Base-by-base conservation (phyloP, 2,797 vertebrate species). In the Pristis pectinata region DNA sequence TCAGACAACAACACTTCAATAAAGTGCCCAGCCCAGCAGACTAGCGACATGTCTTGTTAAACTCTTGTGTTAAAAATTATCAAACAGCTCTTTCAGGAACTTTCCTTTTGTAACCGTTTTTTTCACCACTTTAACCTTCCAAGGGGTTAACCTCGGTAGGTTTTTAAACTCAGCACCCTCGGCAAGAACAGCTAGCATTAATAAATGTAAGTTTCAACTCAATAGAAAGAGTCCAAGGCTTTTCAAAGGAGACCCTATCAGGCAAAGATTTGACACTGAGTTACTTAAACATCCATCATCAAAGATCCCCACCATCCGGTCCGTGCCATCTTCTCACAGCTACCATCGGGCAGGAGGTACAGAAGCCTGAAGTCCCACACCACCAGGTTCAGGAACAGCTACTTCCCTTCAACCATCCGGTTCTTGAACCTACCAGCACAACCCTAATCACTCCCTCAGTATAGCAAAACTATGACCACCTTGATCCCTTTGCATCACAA, bases 1-100 rank as follows among this genome's bases (percentile, higher is more conserved):
- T 95, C 94, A 53, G 85, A 70, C 94, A 17, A 94, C 49, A 94
- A 83, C 79, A 85, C 59, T 56, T 94, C 94, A 93, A 94, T 95
- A 97, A 97, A 96, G 96, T 96, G 97, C 95, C 95, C 96, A 95
- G 93, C 94, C 17, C 95, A 95, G 96, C 95, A 94, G 96, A 72
- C 95, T 96, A 95, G 96, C 95, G 95, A 95, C 96, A 97, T 96
- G 96, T 97, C 95, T 97, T 95, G 96, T 97, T 97, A 97, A 97
- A 96, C 96, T 96, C 96, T 95, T 64, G 59, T 89, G 53, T 89
- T 89, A 59, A 89, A 89, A 89, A 89, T 89, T n/a, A 89, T 89
- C 85, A 37, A 89, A 89, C 85, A 59, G 85, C 34, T 37, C 85
- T 89, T 61, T 6, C 89, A 15, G 85, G 56, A 89, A 89, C 56